Percentiles rank a stretch among this genome's conserved stretches.
These are phyloP conservation scores for Yponomeuta malinellus DNA, from an alignment of 2,888 invertebrate genomes.

Conservation along the genomic window DNA sequence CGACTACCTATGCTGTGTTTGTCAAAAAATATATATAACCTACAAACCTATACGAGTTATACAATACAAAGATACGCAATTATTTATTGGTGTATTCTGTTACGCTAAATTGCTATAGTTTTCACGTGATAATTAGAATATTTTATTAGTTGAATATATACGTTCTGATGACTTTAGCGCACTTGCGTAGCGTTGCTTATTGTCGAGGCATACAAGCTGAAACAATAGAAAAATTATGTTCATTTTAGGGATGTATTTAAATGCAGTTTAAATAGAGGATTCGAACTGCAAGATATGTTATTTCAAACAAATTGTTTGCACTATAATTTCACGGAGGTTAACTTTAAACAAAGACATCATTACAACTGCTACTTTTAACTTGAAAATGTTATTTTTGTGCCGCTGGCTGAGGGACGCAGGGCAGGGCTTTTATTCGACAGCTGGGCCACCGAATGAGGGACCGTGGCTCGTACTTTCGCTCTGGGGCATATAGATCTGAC, in stretches of 20 bases:
- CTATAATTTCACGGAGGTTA: too few relatives aligned
- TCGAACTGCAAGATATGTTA: background rate
- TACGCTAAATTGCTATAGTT: slow-evolving; percentile 30
- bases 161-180: slow-evolving; percentile 22
- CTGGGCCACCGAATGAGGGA: too few relatives aligned
- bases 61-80: slow-evolving; percentile 30
- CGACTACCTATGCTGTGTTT: slow-evolving; percentile 15
- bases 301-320: too few relatives aligned
- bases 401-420: too few relatives aligned
- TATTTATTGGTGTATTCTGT: slow-evolving; percentile 32
- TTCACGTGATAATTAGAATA: slow-evolving; percentile 12
- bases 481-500: too few relatives aligned
- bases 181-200: slow-evolving; percentile 46
- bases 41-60: slow-evolving; percentile 23
- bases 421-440: too few relatives aligned
- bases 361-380: too few relatives aligned
- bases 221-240: slow-evolving; percentile 29
- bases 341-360: too few relatives aligned
- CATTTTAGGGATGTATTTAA: background rate
- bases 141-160: slow-evolving; percentile 8
- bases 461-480: too few relatives aligned
- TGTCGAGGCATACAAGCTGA: slow-evolving; percentile 66
- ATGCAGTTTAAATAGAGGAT: background rate
- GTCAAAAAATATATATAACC: slow-evolving; percentile 26
- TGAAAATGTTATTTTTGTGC: too few relatives aligned